These are phyloP conservation scores for Melanargia galathea DNA, from an alignment of 2,888 invertebrate genomes.

Conservation along the genomic window DNA sequence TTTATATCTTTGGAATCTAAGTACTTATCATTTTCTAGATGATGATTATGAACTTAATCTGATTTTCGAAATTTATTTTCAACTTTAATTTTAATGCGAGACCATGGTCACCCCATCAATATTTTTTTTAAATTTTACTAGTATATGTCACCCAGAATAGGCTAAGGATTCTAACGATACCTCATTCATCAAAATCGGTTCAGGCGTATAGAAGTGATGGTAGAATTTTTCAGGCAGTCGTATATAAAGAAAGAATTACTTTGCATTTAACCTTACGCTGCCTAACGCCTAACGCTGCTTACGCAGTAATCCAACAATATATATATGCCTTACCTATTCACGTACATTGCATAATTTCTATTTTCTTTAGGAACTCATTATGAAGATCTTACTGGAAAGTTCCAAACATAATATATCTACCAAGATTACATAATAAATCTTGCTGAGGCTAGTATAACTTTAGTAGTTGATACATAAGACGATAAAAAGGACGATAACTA, in stretches of 20 bases:
- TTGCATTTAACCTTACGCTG: no score
- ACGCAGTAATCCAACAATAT: no score
- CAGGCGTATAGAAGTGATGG: not conserved
- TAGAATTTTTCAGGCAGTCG: no score
- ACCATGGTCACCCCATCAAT: no score
- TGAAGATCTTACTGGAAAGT: not conserved
- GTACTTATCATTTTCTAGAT: no score
- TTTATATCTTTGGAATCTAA: no score
- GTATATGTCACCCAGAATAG: not conserved
- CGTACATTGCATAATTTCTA: not conserved
- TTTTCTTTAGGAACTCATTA: not conserved
- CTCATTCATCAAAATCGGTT: not conserved
- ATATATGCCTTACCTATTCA: conserved; percentile 11
- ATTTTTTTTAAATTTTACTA: not conserved
- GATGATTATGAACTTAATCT: no score
- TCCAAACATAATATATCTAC: conserved; percentile 1
- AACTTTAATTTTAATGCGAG: no score
- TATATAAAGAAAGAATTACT: no score
- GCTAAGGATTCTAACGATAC: not conserved
- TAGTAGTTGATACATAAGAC: conserved; percentile 2
- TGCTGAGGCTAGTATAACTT: conserved; percentile 1
- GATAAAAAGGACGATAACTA: conserved; percentile 11
- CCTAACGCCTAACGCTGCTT: no score
- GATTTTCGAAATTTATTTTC: no score
- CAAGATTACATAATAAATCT: conserved; percentile 1